Conservation (phyloP, 2,888 invertebrate species). For the Erynnis tages region DNA sequence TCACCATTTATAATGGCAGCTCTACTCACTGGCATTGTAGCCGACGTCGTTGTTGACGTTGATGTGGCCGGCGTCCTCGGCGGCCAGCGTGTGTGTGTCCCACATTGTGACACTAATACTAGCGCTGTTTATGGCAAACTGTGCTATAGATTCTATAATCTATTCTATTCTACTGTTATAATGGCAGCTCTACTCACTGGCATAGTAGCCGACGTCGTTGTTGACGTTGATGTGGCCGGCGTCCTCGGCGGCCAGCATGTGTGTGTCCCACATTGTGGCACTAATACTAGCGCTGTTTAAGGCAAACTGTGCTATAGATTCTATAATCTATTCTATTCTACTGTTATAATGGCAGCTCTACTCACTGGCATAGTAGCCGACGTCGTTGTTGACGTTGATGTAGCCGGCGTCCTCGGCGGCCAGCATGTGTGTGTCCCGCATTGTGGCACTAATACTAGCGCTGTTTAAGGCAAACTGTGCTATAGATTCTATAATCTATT, state of each 20-base stretch:
- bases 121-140: too few species aligned
- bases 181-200: conserved; percentile 85
- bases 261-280: conserved; percentile 95
- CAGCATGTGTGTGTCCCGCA: conserved; percentile 96
- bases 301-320: too few species aligned
- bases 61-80: conserved; percentile 92
- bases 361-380: conserved; percentile 95
- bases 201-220: conserved; percentile 96
- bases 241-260: conserved; percentile 93
- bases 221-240: conserved; percentile 95
- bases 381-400: conserved; percentile 95
- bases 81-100: conserved; percentile 94
- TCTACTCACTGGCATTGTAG: conserved; percentile 93
- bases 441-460: conserved; percentile 92
- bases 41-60: conserved; percentile 97
- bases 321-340: too few species aligned
- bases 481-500: too few species aligned
- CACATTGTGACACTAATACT: conserved; percentile 92
- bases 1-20: too few species aligned
- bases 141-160: too few species aligned
- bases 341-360: too few species aligned
- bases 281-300: conserved; percentile 92
- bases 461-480: neutral
- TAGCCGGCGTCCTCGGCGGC: conserved; percentile 93
- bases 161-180: too few species aligned